A percentile compares a stretch with the other conserved stretches of the same genome.
These are phyloP conservation scores for Pachyuromys duprasi DNA, from an alignment of 2,797 vertebrate species.

Conservation along the genomic window DNA sequence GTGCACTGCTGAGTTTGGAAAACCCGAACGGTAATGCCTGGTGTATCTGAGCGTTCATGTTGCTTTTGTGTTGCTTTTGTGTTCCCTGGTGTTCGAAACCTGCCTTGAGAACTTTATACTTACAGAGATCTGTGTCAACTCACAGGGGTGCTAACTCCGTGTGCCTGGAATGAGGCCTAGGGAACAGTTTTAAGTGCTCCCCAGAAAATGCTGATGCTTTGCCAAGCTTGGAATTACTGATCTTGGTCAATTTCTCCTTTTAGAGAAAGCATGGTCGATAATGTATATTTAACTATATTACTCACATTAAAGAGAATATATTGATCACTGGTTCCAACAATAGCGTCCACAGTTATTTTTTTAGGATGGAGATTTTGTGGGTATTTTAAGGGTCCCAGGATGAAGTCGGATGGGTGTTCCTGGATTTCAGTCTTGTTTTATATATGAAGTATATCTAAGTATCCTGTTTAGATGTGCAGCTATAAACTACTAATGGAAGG, in stretches of 20 bases:
- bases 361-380: conserved; percentile 21
- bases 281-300: conserved; percentile 38
- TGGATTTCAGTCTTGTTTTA: conserved; percentile 10
- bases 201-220: conserved; percentile 1
- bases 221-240: not conserved
- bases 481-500: not conserved
- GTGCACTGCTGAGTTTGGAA: not conserved
- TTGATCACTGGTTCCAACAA: conserved; percentile 3
- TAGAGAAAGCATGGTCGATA: not conserved
- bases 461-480: not conserved
- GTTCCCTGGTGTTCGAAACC: not conserved
- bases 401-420: not conserved
- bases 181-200: not conserved
- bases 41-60: not conserved
- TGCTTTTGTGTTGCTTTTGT: not conserved
- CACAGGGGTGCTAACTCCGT: not conserved
- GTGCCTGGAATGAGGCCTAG: not conserved
- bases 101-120: not conserved
- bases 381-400: not conserved
- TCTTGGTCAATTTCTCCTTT: conserved; percentile 36
- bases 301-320: conserved; percentile 38
- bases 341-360: not conserved
- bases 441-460: not conserved
- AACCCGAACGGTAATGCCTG: not conserved
- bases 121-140: not conserved